Evolutionary conservation across 2,797 vertebrate species (phyloP).

Genomic region (Lepidocolaptes lacrymiger): DNA sequence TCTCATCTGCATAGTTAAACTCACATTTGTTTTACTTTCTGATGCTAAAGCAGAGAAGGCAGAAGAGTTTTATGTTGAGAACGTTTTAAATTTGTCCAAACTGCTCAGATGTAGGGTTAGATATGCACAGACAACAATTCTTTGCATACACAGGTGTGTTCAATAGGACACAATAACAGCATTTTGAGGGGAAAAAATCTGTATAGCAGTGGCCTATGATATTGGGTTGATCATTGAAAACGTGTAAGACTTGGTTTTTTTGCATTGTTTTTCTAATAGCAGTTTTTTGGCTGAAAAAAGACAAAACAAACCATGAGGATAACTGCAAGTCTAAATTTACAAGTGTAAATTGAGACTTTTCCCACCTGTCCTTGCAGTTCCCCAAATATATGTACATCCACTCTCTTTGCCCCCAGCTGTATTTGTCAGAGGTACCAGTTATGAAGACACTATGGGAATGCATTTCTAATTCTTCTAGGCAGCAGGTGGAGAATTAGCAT

Average conservation of each 20-base stretch:
- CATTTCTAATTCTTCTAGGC: not conserved
- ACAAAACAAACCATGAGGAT: not conserved
- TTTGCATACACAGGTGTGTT: not conserved
- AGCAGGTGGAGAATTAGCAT: not conserved
- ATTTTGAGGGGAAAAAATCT: not conserved
- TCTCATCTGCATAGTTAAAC: not conserved
- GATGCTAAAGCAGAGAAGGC: not conserved
- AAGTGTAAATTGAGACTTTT: not conserved
- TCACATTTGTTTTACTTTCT: not conserved
- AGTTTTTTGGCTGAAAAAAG: not conserved
- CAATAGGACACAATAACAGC: not conserved
- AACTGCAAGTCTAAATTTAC: not conserved
- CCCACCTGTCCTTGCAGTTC: not conserved
- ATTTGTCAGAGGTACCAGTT: not conserved
- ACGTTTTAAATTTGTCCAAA: not conserved
- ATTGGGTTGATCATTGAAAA: not conserved
- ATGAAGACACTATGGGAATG: not conserved
- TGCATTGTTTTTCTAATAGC: not conserved
- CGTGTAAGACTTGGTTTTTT: rapidly evolving
- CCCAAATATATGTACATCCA: not conserved
- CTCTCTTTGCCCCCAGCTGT: not conserved
- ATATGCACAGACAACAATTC: not conserved
- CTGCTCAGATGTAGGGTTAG: not conserved
- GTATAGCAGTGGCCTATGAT: not conserved
- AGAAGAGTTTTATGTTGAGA: not conserved